Evolutionary conservation across 2,797 vertebrate genomes (phyloP).

Genomic region (Cynopterus sphinx): DNA sequence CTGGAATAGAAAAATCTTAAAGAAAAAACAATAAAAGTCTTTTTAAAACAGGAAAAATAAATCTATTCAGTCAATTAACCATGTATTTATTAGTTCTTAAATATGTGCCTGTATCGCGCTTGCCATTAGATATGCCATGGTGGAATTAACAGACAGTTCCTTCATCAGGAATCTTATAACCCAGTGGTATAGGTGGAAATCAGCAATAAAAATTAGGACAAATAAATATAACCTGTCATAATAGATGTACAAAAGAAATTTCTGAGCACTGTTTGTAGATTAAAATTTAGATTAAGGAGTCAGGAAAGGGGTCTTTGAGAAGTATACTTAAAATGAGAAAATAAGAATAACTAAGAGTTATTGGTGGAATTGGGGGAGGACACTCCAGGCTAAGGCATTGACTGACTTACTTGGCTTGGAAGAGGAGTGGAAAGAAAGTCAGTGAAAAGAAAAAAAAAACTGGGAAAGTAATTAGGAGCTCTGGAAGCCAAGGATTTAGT

Average conservation of each 20-base stretch:
- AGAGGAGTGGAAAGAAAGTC: neutral
- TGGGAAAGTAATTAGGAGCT: neutral
- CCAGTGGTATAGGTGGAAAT: neutral
- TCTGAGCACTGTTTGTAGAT: neutral
- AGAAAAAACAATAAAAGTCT: neutral
- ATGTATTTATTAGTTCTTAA: neutral
- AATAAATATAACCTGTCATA: neutral
- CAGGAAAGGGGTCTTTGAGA: neutral
- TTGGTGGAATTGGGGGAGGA: neutral
- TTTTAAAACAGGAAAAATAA: neutral
- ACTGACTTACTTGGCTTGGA: neutral
- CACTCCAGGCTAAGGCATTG: accelerated
- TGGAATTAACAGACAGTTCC: neutral
- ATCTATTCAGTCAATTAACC: neutral
- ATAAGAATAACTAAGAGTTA: neutral
- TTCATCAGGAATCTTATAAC: neutral
- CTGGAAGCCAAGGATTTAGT: neutral
- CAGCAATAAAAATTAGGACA: neutral
- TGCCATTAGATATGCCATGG: neutral
- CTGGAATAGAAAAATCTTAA: neutral
- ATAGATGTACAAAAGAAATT: neutral
- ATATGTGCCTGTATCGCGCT: neutral
- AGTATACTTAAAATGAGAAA: neutral
- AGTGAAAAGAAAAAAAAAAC: neutral
- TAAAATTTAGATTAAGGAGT: neutral